A percentile compares a stretch with the other conserved stretches of the same genome.
These are phyloP conservation scores for Helicolenus hilgendorfi DNA, from an alignment of 2,797 vertebrate genomes.

Conservation along the genomic window DNA sequence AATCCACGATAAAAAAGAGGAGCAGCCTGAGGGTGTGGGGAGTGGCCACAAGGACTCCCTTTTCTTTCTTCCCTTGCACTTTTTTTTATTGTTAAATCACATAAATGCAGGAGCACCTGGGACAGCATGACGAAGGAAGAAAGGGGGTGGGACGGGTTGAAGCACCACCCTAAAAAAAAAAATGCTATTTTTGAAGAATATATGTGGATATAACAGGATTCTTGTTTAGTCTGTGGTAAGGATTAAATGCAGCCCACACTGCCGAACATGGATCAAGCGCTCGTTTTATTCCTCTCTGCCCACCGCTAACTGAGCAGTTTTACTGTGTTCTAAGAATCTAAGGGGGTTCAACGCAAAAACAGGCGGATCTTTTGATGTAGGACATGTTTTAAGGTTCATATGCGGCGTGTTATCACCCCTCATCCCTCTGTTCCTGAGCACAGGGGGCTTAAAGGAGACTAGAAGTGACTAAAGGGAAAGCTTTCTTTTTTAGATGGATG, in stretches of 20 bases:
- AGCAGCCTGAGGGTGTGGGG: slow-evolving; percentile 69
- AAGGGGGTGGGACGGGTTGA: neutral
- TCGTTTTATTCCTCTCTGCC: slow-evolving; percentile 60
- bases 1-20: slow-evolving; percentile 67
- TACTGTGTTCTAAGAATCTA: slow-evolving; percentile 50
- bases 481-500: slow-evolving; percentile 3
- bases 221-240: slow-evolving; percentile 45
- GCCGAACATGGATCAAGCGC: slow-evolving; percentile 55
- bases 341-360: slow-evolving; percentile 42
- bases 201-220: slow-evolving; percentile 42
- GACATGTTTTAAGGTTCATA: slow-evolving; percentile 64
- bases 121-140: slow-evolving; percentile 45
- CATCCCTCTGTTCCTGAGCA: slow-evolving; percentile 42
- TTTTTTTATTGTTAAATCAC: slow-evolving; percentile 74
- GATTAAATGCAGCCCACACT: slow-evolving; percentile 73
- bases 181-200: slow-evolving; percentile 29
- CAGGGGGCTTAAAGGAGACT: slow-evolving; percentile 23
- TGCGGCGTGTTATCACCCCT: slow-evolving; percentile 48
- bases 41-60: slow-evolving; percentile 67
- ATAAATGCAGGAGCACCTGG: slow-evolving; percentile 68
- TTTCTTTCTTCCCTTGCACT: slow-evolving; percentile 44
- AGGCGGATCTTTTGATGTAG: slow-evolving; percentile 59
- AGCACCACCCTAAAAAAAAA: slow-evolving; percentile 21
- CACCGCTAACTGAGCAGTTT: slow-evolving; percentile 58
- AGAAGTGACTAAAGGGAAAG: slow-evolving; percentile 32